Conservation (phyloP, 2,888 invertebrate genomes). For the Drosophila mayaguana region DNA sequence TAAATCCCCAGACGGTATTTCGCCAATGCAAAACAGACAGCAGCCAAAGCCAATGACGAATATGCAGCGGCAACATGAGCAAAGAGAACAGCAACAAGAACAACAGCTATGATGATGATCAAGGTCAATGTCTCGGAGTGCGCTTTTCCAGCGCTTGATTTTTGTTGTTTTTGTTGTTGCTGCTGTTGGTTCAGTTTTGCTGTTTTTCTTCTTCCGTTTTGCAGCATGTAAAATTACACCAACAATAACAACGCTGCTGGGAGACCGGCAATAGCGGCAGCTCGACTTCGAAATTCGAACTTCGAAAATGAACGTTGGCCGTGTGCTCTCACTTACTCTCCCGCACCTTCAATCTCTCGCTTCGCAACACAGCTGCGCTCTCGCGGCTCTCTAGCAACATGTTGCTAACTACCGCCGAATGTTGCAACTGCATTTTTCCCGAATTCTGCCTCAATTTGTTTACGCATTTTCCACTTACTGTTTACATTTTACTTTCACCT, state of each 20-base stretch:
- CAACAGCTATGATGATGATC: slow-evolving; percentile 57
- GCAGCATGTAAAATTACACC: slow-evolving; percentile 68
- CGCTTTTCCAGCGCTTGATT: slow-evolving; percentile 54
- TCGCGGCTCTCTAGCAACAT: slow-evolving; percentile 39
- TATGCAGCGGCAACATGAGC: slow-evolving; percentile 35
- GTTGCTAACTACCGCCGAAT: slow-evolving; percentile 25
- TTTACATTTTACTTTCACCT: slow-evolving; percentile 63
- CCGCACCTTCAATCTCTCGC: neutral
- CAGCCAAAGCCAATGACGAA: slow-evolving; percentile 37
- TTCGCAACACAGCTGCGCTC: slow-evolving; percentile 7
- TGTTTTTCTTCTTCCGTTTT: slow-evolving; percentile 65
- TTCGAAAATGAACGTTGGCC: slow-evolving; percentile 63
- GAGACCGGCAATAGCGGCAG: slow-evolving; percentile 44
- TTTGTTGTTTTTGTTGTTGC: slow-evolving; percentile 17
- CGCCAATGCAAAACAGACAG: slow-evolving; percentile 16
- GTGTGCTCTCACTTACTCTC: slow-evolving; percentile 3
- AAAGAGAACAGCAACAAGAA: slow-evolving; percentile 18
- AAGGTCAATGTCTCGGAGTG: slow-evolving; percentile 76
- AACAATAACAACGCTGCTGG: slow-evolving; percentile 26
- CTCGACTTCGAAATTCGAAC: slow-evolving; percentile 53
- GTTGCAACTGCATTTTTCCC: slow-evolving; percentile 22
- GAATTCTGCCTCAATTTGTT: slow-evolving; percentile 41
- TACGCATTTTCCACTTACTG: slow-evolving; percentile 62
- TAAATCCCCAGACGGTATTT: slow-evolving; percentile 35
- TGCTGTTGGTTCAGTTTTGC: slow-evolving; percentile 28